Base-by-base conservation (phyloP, 2,888 invertebrate species). In the Macaria liturata region DNA sequence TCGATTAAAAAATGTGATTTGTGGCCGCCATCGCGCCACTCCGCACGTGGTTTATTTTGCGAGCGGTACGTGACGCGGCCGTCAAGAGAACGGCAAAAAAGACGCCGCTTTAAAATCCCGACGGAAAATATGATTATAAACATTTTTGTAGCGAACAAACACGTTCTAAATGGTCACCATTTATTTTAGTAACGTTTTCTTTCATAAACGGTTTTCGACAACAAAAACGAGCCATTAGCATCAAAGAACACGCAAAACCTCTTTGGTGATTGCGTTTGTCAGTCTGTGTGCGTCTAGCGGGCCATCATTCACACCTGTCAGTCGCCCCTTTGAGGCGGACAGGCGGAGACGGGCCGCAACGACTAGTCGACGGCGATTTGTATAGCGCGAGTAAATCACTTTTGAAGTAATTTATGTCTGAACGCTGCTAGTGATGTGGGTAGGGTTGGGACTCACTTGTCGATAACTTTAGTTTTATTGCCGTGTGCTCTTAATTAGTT, bases 1-100 rank as follows among this genome's bases (percentile, higher is more conserved):
- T 84, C 88, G 89, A 90, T 89, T 90, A 89, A 90, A 90, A 91
- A 91, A 90, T 90, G 86, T 91, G 90, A 91, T 90, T 90, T 91
- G 90, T 88, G 89, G 88, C 81, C 75, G 82, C 83, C 84, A 83
- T 78, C 73, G n/a, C n/a, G n/a, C n/a, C n/a, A n/a, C n/a, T n/a
- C n/a, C n/a, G 82, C 85, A 78, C 86, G 88, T 84, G 85, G 86
- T 88, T 88, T 89, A 88, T 90, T 88, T 88, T 86, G 84, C 86
- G 80, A 78, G 77, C 79, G 45, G 85, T 83, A 88, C 88, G 88
- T 88, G 89, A 88, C 83, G 78, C 74, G 78, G 78, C 74, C 80
- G 84, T 83, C 83, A 83, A 82, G 78, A 76, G 78, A 67, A 65
- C 64, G 67, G 72, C 71, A 80, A 81, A 84, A 83, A 83, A 77